phyloP scores from a whole-genome alignment of 1,140 invertebrate species.

The Drosophila bipectinata region DNA sequence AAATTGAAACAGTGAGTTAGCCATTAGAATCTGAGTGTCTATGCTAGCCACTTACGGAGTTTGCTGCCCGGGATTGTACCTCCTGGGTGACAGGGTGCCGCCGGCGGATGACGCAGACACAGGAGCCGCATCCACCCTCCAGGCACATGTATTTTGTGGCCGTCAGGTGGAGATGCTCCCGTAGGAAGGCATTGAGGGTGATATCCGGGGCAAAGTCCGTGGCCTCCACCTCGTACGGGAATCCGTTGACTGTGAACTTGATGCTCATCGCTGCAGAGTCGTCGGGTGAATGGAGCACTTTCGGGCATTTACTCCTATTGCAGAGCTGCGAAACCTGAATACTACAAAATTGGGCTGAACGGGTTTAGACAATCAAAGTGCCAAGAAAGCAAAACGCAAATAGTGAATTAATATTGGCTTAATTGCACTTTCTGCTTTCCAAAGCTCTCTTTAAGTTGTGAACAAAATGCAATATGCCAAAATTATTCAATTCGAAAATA shows the following conservation, averaged over 20 bases:
- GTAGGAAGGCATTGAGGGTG: conserved; percentile 88
- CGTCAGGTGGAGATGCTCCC: conserved; percentile 87
- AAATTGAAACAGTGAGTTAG: neutral
- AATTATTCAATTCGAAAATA: neutral
- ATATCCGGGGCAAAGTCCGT: conserved; percentile 84
- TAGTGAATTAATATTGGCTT: neutral
- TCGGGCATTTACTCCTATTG: conserved; percentile 41
- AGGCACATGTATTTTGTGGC: conserved; percentile 93
- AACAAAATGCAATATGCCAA: neutral
- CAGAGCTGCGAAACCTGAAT: conserved; percentile 54
- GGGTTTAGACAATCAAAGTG: conserved; percentile 25
- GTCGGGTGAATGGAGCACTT: conserved; percentile 22
- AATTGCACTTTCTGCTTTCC: conserved; percentile 1
- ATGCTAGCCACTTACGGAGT: conserved; percentile 87
- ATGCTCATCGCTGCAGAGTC: conserved; percentile 55
- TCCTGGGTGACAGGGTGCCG: conserved; percentile 85
- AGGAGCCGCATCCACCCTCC: conserved; percentile 93
- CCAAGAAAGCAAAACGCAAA: conserved; percentile 8
- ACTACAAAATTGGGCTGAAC: conserved; percentile 53
- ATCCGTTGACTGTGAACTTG: conserved; percentile 69
- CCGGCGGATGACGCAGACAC: conserved; percentile 88
- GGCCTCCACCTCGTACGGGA: conserved; percentile 60
- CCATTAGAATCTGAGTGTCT: neutral
- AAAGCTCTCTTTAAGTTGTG: neutral
- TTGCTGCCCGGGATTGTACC: conserved; percentile 87